These are phyloP conservation scores for Cliona cf. orientalis DNA, from an alignment of 37 sponge, comb jelly and placozoan species.

Conservation along the genomic window DNA sequence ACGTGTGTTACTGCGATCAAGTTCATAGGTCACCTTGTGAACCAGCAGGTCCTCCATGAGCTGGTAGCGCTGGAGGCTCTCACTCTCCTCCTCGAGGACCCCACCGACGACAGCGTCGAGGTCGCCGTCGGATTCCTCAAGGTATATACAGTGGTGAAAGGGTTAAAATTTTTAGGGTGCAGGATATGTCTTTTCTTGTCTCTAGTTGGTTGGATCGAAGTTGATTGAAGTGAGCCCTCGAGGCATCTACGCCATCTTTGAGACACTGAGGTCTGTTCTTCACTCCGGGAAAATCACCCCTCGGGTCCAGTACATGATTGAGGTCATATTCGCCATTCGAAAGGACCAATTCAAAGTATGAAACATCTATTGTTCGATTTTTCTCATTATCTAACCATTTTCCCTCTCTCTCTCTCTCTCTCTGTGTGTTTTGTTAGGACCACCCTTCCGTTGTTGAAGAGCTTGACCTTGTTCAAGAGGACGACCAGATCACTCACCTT, in stretches of 20 bases:
- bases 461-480: conserved; percentile 94
- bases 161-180: background rate
- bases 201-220: conserved; percentile 84
- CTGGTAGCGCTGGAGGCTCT: conserved; percentile 92
- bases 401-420: background rate
- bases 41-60: conserved; percentile 94
- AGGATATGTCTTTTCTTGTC: background rate
- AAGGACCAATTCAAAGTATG: conserved; percentile 92
- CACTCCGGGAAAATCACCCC: conserved; percentile 83
- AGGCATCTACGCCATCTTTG: conserved; percentile 88
- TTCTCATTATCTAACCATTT: background rate
- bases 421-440: conserved; percentile 48
- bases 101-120: conserved; percentile 96
- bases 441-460: conserved; percentile 79
- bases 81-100: conserved; percentile 89
- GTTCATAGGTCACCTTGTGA: conserved; percentile 96
- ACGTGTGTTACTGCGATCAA: conserved; percentile 87
- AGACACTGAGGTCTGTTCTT: conserved; percentile 83
- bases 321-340: conserved; percentile 91
- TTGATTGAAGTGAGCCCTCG: conserved; percentile 82
- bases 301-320: conserved; percentile 97
- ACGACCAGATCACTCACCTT: conserved; percentile 97
- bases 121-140: conserved; percentile 91
- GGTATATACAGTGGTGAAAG: background rate
- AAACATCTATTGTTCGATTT: background rate